Evolutionary conservation across 2,888 invertebrate species (phyloP), one percentile per base, ranked within the genome.

Genomic region (Glyphotaelius pellucidus): DNA sequence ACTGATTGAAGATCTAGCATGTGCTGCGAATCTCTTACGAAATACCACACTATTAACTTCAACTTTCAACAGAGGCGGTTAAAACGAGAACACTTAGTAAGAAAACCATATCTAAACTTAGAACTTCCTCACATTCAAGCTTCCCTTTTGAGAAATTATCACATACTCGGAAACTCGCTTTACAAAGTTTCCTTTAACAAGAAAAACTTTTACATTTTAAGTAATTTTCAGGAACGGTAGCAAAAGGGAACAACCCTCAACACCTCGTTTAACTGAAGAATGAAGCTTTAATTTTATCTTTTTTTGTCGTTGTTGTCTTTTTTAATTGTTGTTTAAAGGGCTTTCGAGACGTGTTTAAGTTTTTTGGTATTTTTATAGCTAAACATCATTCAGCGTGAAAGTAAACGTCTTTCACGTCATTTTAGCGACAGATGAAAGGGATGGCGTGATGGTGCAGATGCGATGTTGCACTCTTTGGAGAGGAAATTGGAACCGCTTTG

Each of bases 21-120:
- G 83, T 83, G 83, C 83, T 38, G 83, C 83, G 35, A 83, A 83
- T 83, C 83, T 83, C 83, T 83, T 83, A 83, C 35, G 83, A 83
- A 83, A 83, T 38, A 83, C 32, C 83, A 35, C 32, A 83, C 83
- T 83, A 35, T 35, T 32, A 38, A 83, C 83, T n/a, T 32, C 14
- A 31, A 19, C 35, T 11, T 32, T 38, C 25, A 35, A 35, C 35
- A 38, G 7, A 32, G 2, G 25, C 32, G 35, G 9, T 32, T 32
- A 83, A 83, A 83, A 15, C 19, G 25, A 32, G 35, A 32, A 19
- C 83, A 31, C 4, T 83, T 32, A 35, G 83, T 2, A 25, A 83
- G 3, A 83, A 35, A 83, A 9, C 9, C 35, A 3, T 3, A 19
- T 25, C 19, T 83, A 35, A 35, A 32, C 35, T 83, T 83, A 35